A percentile compares a stretch with the other conserved stretches of the same genome.
phyloP scores from a whole-genome alignment of 2,888 invertebrate species.

The Protophormia terraenovae region DNA sequence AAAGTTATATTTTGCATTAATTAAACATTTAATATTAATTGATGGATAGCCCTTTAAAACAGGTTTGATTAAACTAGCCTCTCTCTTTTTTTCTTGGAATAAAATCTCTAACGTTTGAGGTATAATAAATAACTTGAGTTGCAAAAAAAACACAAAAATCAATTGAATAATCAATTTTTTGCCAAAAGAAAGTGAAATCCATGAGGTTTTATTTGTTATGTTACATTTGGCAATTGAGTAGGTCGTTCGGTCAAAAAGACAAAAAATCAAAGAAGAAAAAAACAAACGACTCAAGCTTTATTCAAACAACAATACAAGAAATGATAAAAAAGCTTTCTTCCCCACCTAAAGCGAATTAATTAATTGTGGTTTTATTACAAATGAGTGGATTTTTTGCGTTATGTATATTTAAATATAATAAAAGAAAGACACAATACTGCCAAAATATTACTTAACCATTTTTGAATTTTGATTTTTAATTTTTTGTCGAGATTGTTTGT shows the following conservation, averaged over 20 bases:
- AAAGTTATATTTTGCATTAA: not conserved
- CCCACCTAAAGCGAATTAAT: constrained; percentile 21
- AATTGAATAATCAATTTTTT: constrained; percentile 26
- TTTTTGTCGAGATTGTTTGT: not conserved
- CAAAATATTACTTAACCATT: constrained; percentile 32
- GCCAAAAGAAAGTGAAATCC: constrained; percentile 54
- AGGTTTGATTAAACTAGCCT: not conserved
- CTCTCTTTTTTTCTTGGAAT: not conserved
- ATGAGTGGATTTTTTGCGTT: not conserved
- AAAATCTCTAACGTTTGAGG: not conserved
- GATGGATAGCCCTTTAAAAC: not conserved
- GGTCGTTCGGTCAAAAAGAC: constrained; percentile 9
- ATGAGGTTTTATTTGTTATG: constrained; percentile 8
- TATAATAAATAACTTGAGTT: not conserved
- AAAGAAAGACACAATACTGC: not conserved
- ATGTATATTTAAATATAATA: not conserved
- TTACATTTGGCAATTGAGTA: constrained; percentile 25
- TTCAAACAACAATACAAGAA: not conserved
- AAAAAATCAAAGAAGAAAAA: no score
- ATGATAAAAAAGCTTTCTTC: constrained; percentile 3
- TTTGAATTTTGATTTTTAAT: not conserved
- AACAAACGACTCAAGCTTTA: not conserved
- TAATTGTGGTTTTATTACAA: not conserved
- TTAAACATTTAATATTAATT: not conserved
- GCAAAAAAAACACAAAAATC: not conserved